phyloP scores from a whole-genome alignment of 2,888 invertebrate genomes.

The Netelia melanura region DNA sequence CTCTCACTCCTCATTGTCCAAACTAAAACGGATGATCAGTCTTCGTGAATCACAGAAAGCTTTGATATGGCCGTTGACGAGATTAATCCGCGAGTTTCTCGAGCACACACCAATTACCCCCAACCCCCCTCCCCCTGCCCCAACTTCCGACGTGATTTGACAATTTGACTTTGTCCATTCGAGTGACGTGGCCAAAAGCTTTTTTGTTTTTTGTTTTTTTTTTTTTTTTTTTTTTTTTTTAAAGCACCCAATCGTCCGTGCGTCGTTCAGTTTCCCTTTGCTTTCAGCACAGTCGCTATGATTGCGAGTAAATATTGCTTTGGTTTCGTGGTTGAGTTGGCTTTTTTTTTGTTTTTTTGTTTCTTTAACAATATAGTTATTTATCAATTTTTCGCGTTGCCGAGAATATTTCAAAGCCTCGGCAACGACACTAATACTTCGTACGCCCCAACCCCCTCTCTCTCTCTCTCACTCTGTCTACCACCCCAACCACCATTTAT shows the following conservation, averaged over 20 bases:
- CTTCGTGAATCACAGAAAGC: slow-evolving; percentile 84
- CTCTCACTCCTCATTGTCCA: slow-evolving; percentile 53
- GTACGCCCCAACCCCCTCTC: not conserved
- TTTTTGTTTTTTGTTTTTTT: slow-evolving; percentile 28
- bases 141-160: slow-evolving; percentile 24
- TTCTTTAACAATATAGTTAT: slow-evolving; percentile 55
- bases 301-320: slow-evolving; percentile 74
- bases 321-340: slow-evolving; percentile 72
- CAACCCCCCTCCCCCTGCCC: slow-evolving; percentile 24
- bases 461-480: not conserved
- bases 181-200: slow-evolving; percentile 62
- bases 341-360: slow-evolving; percentile 29
- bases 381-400: slow-evolving; percentile 62
- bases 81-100: slow-evolving; percentile 68
- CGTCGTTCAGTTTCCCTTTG: slow-evolving; percentile 44
- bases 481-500: slow-evolving; percentile 31
- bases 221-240: slow-evolving; percentile 2
- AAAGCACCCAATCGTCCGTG: slow-evolving; percentile 20
- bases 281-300: slow-evolving; percentile 59
- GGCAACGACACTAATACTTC: slow-evolving; percentile 42
- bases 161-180: slow-evolving; percentile 30
- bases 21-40: slow-evolving; percentile 80
- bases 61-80: slow-evolving; percentile 83
- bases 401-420: slow-evolving; percentile 37
- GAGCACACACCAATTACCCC: slow-evolving; percentile 59